Percentiles rank a stretch among this genome's conserved stretches.
Evolutionary conservation across 2,797 vertebrate genomes (phyloP).

Genomic region (Crenuchus spilurus): DNA sequence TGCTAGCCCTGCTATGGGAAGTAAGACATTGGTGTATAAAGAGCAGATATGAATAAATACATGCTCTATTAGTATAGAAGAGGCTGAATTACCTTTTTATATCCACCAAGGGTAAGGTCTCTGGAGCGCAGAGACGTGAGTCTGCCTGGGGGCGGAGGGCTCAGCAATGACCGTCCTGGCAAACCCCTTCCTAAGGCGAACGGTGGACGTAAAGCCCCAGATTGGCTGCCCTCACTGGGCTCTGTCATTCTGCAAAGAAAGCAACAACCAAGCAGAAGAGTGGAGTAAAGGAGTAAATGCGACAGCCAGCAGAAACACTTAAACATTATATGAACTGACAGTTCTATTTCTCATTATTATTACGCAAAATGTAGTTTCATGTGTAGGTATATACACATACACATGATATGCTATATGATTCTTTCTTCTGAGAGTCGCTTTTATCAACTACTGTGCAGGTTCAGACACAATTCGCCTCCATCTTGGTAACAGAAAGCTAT

Average conservation of each 20-base stretch:
- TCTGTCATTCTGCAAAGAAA: slow-evolving; percentile 63
- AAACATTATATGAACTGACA: too few relatives aligned
- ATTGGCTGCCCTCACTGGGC: slow-evolving; percentile 41
- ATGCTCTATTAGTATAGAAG: background rate
- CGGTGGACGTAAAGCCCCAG: slow-evolving; percentile 50
- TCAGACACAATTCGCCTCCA: slow-evolving; percentile 35
- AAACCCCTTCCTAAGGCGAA: slow-evolving; percentile 58
- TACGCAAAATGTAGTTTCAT: too few relatives aligned
- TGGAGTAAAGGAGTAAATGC: too few relatives aligned
- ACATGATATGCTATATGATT: too few relatives aligned
- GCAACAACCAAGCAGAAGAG: background rate
- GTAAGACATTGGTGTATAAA: background rate
- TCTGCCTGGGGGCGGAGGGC: slow-evolving; percentile 66
- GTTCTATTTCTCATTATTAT: too few relatives aligned
- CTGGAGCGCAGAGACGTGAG: slow-evolving; percentile 76
- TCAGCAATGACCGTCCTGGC: slow-evolving; percentile 56
- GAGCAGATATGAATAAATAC: background rate
- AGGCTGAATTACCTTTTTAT: slow-evolving; percentile 71
- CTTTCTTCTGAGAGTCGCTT: too few relatives aligned
- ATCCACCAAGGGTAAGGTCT: slow-evolving; percentile 76
- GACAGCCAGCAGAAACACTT: too few relatives aligned
- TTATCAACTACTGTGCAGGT: too few relatives aligned
- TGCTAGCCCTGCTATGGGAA: background rate
- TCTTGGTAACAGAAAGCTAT: slow-evolving; percentile 66
- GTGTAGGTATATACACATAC: too few relatives aligned